Evolutionary conservation across 2,113 vertebrate genomes (phyloP).

Genomic region (Lophius piscatorius): DNA sequence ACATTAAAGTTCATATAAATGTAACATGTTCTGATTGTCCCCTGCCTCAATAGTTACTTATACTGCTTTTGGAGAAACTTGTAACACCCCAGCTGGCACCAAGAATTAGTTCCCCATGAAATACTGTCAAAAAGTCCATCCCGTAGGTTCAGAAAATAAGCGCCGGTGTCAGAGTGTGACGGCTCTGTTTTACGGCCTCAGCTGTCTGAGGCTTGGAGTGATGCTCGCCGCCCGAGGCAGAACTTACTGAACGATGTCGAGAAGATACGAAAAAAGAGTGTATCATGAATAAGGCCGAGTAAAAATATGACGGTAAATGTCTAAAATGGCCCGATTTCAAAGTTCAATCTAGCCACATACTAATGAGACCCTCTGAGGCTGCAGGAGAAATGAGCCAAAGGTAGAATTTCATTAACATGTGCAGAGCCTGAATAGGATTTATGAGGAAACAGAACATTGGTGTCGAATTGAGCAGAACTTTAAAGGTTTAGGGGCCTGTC

Average conservation of each 20-base stretch:
- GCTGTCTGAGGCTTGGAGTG: conserved; percentile 22
- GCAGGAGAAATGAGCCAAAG: conserved; percentile 42
- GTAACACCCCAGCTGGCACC: conserved; percentile 27
- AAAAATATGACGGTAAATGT: no score
- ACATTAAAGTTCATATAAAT: conserved; percentile 1
- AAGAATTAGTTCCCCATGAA: conserved; percentile 16
- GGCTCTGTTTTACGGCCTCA: conserved; percentile 20
- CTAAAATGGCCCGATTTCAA: no score
- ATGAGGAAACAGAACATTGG: conserved; percentile 65
- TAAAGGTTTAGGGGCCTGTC: conserved; percentile 41
- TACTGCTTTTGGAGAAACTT: conserved; percentile 19
- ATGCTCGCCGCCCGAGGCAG: conserved; percentile 36
- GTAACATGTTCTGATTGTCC: background rate
- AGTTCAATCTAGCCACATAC: conserved; percentile 34
- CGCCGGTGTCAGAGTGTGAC: conserved; percentile 19
- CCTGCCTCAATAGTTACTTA: conserved; percentile 11
- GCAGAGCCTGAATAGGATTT: no score
- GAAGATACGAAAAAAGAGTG: conserved; percentile 45
- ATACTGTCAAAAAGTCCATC: conserved; percentile 23
- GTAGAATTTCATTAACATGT: conserved; percentile 71
- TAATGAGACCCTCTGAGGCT: conserved; percentile 41
- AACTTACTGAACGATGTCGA: conserved; percentile 35
- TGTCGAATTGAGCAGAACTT: conserved; percentile 60
- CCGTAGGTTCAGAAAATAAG: conserved; percentile 37
- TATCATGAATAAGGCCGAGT: no score